These are phyloP conservation scores for Lasaia peninsularis DNA, from an alignment of 1,140 invertebrate genomes.

Conservation along the genomic window DNA sequence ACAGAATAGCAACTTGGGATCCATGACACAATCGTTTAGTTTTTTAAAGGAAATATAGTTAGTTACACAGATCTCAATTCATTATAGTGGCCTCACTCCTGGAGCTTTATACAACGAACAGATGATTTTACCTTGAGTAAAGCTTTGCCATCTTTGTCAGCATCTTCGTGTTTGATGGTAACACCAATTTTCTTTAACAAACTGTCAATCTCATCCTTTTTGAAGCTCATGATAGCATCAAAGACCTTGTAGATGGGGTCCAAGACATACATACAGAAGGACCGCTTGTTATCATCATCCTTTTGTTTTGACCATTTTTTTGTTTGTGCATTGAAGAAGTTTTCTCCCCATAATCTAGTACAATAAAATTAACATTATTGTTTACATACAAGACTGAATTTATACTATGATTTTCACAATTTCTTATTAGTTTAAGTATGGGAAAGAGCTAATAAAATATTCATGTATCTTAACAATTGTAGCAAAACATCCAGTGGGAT, in stretches of 20 bases:
- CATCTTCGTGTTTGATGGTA: slow-evolving; percentile 95
- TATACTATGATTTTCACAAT: too few species aligned
- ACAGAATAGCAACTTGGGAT: too few species aligned
- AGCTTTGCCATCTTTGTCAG: slow-evolving; percentile 96
- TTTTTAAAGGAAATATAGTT: too few species aligned
- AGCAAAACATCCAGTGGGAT: slow-evolving; percentile 42
- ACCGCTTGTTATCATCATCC: slow-evolving; percentile 93
- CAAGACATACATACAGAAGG: slow-evolving; percentile 99
- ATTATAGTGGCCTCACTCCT: too few species aligned
- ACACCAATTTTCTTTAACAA: slow-evolving; percentile 94
- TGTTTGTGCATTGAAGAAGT: slow-evolving; percentile 97
- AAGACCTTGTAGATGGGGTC: slow-evolving; percentile 99
- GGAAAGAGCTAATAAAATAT: too few species aligned
- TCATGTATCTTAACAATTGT: slow-evolving; percentile 47
- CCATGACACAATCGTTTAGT: too few species aligned
- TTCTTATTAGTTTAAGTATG: too few species aligned
- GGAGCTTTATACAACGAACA: too few species aligned
- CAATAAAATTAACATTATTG: slow-evolving; percentile 7
- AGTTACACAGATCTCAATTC: too few species aligned
- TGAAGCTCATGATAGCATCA: slow-evolving; percentile 98
- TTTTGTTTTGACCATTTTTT: slow-evolving; percentile 99
- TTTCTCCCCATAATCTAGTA: slow-evolving; percentile 93
- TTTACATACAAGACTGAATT: not conserved
- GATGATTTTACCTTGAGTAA: slow-evolving; percentile 83
- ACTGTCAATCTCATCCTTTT: slow-evolving; percentile 94